A percentile compares a stretch with the other conserved stretches of the same genome.
phyloP scores from a whole-genome alignment of 2,797 vertebrate species.

The Masticophis lateralis region DNA sequence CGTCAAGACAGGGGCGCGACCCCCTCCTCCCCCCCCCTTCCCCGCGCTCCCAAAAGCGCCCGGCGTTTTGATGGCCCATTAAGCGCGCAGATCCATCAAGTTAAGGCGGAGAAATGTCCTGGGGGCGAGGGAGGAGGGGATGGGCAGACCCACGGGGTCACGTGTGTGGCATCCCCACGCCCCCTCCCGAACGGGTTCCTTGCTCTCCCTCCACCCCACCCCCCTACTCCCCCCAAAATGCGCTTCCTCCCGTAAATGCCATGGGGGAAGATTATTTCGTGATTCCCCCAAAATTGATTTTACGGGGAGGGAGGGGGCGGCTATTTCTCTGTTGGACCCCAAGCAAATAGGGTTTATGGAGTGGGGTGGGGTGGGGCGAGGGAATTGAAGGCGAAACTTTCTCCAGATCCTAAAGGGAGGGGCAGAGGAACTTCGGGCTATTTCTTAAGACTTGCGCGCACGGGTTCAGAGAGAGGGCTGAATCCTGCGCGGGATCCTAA shows the following conservation, averaged over 20 bases:
- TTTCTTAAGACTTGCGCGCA: not conserved
- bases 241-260: not conserved
- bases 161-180: not conserved
- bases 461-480: not conserved
- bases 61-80: not conserved
- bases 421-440: not conserved
- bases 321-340: not conserved
- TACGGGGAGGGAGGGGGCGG: not conserved
- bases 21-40: too few species aligned
- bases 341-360: not conserved
- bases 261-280: not conserved
- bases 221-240: not conserved
- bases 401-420: not conserved
- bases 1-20: not conserved
- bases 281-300: not conserved
- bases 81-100: not conserved
- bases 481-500: not conserved
- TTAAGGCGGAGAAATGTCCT: not conserved
- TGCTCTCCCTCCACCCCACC: too few species aligned
- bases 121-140: rapidly evolving
- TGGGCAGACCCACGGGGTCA: not conserved
- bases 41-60: not conserved
- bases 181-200: not conserved
- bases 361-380: not conserved
- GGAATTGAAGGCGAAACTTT: not conserved